Evolutionary conservation across 2,888 invertebrate genomes (phyloP), one percentile per base, ranked within the genome.

Genomic region (Mythimna ferrago): DNA sequence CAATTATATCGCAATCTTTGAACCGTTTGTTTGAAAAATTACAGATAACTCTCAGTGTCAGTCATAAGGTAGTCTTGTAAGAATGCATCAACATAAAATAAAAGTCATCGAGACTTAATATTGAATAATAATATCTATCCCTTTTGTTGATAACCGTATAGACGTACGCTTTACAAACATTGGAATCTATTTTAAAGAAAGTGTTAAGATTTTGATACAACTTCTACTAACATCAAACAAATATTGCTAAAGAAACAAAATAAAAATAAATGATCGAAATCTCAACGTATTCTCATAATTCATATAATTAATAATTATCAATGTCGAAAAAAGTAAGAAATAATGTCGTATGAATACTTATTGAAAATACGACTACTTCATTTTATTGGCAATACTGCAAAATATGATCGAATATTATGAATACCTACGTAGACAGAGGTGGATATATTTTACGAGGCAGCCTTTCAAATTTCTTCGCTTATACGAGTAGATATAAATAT

Each of bases 401-500:
- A 76, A 83, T 83, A 83, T 83, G 75, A 51, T 71, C 54, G 64
- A 78, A 79, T 80, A 71, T 80, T 85, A 80, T 81, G 75, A 81
- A 76, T 80, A 76, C 81, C 69, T 78, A 80, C 76, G 83, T 75
- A 86, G 79, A 81, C 74, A 81, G 81, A 80, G 76, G 78, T 83
- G 64, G 66, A 80, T 81, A 85, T 70, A 82, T 85, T 87, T 87
- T 85, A 87, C 81, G 84, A 86, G 82, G 76, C 75, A 84, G 74
- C 82, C 86, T 87, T 86, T 86, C 81, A 85, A 89, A 89, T 89
- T 86, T 87, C 86, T 87, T 84, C 81, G 78, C 74, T 76, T 75
- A 80, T 80, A 83, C 80, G 81, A 77, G 74, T 77, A 83, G 75
- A 84, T 85, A 87, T 86, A 87, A 86, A 87, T 86, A 85, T 84